Evolutionary conservation across 1,140 invertebrate species (phyloP), one percentile per base, ranked within the genome.

Genomic region (Drosophila jambulina): DNA sequence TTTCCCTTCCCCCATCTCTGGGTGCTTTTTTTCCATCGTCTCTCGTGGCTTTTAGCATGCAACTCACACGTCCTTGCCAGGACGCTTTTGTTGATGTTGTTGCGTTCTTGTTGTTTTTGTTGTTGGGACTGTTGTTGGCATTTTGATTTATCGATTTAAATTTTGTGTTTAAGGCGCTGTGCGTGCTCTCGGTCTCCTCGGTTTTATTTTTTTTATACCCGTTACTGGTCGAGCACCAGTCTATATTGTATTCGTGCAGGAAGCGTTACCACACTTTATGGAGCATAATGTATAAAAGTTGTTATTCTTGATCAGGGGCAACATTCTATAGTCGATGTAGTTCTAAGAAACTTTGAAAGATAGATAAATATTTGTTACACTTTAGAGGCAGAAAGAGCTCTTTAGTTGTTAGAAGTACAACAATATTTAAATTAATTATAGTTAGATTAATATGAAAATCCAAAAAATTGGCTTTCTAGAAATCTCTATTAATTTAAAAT

Each of bases 141-240:
- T 90, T 88, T 88, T 88, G 85, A 88, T 88, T 88, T 88, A 88
- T 88, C 85, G 85, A 88, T 88, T 88, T 85, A 90, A 90, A 85
- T 85, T 54, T 78, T 78, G 75, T 79, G 68, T 79, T 79, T 79
- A 79, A 78, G 76, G 58, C 76, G 53, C 68, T 71, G 65, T 78
- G 75, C 76, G 59, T 78, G 65, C 58, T 72, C 36, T 51, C 13
- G 40, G 23, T 43, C 13, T 43, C 23, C 17, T 61, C 29, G 49
- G 51, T 12, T 19, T 49, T 4, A 12, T n/a, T 19, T 51, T 38
- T 36, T 54, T 36, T 38, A 23, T 54, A 38, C 34, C 53, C 53
- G 53, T 25, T 54, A 54, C 53, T 54, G 21, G 51, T 25, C 53
- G 34, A 38, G 53, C 34, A 36, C 21, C 23, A 36, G 32, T 54